A percentile compares a stretch with the other conserved stretches of the same genome.
Conservation (phyloP, 2,888 invertebrate genomes). For the Actias luna region DNA sequence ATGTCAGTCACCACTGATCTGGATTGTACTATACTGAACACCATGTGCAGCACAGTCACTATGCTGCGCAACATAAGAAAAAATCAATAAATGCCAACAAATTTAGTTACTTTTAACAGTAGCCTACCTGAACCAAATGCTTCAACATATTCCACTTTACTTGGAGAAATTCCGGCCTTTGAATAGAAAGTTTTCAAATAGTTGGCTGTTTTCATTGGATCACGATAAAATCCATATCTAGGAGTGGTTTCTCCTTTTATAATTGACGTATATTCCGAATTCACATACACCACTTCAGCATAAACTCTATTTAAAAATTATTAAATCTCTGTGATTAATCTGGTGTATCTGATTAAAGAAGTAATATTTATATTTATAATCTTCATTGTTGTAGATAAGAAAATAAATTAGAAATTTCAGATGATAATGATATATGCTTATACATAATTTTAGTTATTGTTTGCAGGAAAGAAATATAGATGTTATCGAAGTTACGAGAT, state of each 20-base stretch:
- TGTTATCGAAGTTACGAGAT: too few relatives aligned
- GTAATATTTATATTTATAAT: background rate
- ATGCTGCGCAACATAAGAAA: too few relatives aligned
- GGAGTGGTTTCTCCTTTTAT: slow-evolving; percentile 28
- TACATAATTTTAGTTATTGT: background rate
- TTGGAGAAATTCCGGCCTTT: slow-evolving; percentile 81
- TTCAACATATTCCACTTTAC: slow-evolving; percentile 83
- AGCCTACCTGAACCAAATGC: slow-evolving; percentile 83
- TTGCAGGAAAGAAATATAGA: too few relatives aligned
- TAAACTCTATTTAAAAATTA: slow-evolving; percentile 44
- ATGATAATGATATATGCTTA: background rate
- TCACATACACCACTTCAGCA: slow-evolving; percentile 41
- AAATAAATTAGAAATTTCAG: background rate
- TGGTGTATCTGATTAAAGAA: background rate
- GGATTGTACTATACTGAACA: too few relatives aligned
- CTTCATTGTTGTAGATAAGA: background rate
- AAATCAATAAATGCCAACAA: too few relatives aligned
- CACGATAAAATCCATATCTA: slow-evolving; percentile 37
- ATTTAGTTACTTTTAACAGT: background rate
- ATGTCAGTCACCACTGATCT: too few relatives aligned
- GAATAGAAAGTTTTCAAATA: slow-evolving; percentile 67
- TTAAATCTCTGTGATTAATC: slow-evolving; percentile 1
- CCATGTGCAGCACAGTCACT: too few relatives aligned
- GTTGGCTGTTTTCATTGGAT: slow-evolving; percentile 29
- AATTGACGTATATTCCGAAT: slow-evolving; percentile 34